These are phyloP conservation scores for Drosophila varians DNA, from an alignment of 1,140 invertebrate species.

Conservation along the genomic window DNA sequence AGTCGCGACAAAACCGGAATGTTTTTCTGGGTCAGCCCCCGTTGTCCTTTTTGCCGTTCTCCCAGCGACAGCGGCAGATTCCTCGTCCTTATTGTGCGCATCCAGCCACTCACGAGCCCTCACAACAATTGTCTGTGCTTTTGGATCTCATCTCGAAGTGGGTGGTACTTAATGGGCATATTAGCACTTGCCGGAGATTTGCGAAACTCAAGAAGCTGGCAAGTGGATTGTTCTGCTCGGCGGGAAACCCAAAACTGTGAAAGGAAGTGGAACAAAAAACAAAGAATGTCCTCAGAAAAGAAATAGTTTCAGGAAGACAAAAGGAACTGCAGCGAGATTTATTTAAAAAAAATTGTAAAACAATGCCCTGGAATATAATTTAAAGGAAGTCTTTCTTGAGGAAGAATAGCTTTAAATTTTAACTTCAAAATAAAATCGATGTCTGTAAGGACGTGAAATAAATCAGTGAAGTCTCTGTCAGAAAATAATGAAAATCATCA, in stretches of 20 bases:
- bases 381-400: neutral
- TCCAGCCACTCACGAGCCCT: conserved; percentile 3
- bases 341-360: neutral
- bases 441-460: no score
- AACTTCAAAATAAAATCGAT: no score
- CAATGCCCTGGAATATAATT: neutral
- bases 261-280: conserved; percentile 2
- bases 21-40: conserved; percentile 54
- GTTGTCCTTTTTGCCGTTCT: conserved; percentile 29
- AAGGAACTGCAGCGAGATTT: neutral
- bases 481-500: no score
- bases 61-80: conserved; percentile 46
- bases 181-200: conserved; percentile 35
- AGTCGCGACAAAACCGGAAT: conserved; percentile 36
- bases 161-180: conserved; percentile 45
- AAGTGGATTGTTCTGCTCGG: conserved; percentile 19
- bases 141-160: conserved; percentile 29
- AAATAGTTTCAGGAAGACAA: conserved; percentile 15
- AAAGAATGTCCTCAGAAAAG: neutral
- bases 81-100: conserved; percentile 30
- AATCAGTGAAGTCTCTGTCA: no score
- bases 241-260: conserved; percentile 13
- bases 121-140: conserved; percentile 24
- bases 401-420: neutral
- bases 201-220: conserved; percentile 11